These are phyloP conservation scores for Apolygus lucorum DNA, from an alignment of 1,140 invertebrate genomes.

Conservation along the genomic window DNA sequence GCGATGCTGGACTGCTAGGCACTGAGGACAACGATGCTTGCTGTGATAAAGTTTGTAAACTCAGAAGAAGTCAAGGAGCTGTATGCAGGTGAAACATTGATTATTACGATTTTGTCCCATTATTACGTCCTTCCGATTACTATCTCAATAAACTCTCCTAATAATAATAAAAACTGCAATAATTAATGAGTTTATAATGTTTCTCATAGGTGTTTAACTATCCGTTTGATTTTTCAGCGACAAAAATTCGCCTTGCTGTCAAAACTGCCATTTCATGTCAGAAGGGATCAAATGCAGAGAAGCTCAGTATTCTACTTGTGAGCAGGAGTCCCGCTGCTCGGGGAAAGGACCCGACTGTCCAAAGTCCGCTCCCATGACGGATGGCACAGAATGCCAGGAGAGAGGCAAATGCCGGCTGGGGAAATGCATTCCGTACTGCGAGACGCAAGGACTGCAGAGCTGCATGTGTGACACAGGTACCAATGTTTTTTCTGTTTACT, in stretches of 20 bases:
- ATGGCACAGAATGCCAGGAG: slow-evolving; percentile 78
- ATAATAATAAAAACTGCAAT: neutral
- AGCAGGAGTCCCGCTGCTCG: slow-evolving; percentile 73
- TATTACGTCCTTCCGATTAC: too few relatives aligned
- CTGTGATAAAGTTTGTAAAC: slow-evolving; percentile 85
- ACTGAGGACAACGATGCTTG: slow-evolving; percentile 86
- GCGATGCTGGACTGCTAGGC: slow-evolving; percentile 83
- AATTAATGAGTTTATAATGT: neutral
- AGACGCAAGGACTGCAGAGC: slow-evolving; percentile 81
- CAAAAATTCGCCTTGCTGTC: slow-evolving; percentile 90
- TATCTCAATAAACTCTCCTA: neutral
- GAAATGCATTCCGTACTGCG: slow-evolving; percentile 85
- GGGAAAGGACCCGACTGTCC: slow-evolving; percentile 63
- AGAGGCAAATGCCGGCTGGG: slow-evolving; percentile 76
- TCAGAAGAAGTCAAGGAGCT: slow-evolving; percentile 66
- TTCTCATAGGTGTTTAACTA: slow-evolving; percentile 24
- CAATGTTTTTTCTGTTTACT: neutral
- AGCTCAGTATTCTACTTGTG: slow-evolving; percentile 79
- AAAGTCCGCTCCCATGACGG: slow-evolving; percentile 73
- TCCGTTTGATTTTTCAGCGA: slow-evolving; percentile 53
- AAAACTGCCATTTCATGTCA: slow-evolving; percentile 76
- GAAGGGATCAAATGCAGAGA: slow-evolving; percentile 73
- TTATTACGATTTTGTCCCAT: slow-evolving; percentile 6
- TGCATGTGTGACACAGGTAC: slow-evolving; percentile 91
- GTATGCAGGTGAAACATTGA: slow-evolving; percentile 82